Conservation (phyloP, 1,140 invertebrate species). For the Teleopsis dalmanni region DNA sequence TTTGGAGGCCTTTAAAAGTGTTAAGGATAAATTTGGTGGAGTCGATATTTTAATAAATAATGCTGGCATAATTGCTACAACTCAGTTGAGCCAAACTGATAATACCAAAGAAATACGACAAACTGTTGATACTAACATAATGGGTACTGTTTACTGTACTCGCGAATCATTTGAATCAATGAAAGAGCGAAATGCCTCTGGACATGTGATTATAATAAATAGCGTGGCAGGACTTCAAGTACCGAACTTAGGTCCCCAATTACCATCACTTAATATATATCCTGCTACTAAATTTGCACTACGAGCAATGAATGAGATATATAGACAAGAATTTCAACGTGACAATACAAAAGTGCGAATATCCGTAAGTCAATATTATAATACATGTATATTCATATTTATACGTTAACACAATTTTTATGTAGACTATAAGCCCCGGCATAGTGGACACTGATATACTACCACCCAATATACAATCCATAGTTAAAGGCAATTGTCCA, state of each 20-base stretch:
- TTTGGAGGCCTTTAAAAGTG: slow-evolving; percentile 55
- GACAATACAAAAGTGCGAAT: slow-evolving; percentile 48
- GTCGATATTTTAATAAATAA: slow-evolving; percentile 69
- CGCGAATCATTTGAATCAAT: slow-evolving; percentile 60
- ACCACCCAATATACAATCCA: slow-evolving; percentile 22
- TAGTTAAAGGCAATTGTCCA: slow-evolving; percentile 24
- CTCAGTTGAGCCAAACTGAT: slow-evolving; percentile 45
- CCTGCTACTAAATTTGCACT: slow-evolving; percentile 55
- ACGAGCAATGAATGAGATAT: slow-evolving; percentile 52
- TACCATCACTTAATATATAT: slow-evolving; percentile 49
- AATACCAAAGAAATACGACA: slow-evolving; percentile 34
- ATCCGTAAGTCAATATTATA: slow-evolving; percentile 48
- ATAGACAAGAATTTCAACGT: slow-evolving; percentile 46
- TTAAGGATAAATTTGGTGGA: slow-evolving; percentile 53
- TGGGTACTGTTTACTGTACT: slow-evolving; percentile 59
- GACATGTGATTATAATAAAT: slow-evolving; percentile 52
- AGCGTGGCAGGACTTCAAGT: slow-evolving; percentile 38
- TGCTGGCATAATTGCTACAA: slow-evolving; percentile 55
- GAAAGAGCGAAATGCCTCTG: slow-evolving; percentile 53
- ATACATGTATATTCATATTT: slow-evolving; percentile 8
- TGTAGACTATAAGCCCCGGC: slow-evolving; percentile 56
- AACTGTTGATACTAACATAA: slow-evolving; percentile 60
- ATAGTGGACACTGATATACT: slow-evolving; percentile 52
- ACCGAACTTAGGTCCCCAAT: slow-evolving; percentile 31
- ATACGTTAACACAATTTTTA: slow-evolving; percentile 4